phyloP scores from a whole-genome alignment of 1,140 invertebrate species.

The Zophobas atratus region DNA sequence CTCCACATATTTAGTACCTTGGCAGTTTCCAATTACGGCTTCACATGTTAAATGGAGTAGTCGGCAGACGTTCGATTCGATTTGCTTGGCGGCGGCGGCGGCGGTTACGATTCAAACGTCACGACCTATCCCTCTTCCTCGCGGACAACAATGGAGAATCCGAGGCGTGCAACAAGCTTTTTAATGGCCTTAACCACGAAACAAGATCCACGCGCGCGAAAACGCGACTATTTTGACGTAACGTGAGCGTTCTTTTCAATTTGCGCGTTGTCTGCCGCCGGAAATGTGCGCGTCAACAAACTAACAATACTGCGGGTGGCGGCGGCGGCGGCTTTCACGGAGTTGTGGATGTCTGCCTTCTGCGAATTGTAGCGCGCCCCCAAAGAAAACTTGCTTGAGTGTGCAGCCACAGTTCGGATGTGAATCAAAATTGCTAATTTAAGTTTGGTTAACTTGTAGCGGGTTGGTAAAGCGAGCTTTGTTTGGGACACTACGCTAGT shows the following conservation, averaged over 20 bases:
- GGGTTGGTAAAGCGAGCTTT: too few relatives aligned
- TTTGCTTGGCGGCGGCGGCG: slow-evolving; percentile 17
- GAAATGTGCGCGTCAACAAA: slow-evolving; percentile 34
- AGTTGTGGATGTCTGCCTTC: slow-evolving; percentile 23
- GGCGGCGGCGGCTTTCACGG: slow-evolving; percentile 36
- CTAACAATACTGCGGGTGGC: slow-evolving; percentile 29
- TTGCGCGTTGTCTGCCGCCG: slow-evolving; percentile 42
- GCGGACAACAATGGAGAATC: slow-evolving; percentile 11
- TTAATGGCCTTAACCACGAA: slow-evolving; percentile 32
- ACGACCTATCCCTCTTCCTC: not conserved
- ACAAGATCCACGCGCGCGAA: slow-evolving; percentile 46
- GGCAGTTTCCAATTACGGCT: slow-evolving; percentile 51
- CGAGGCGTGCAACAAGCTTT: slow-evolving; percentile 33
- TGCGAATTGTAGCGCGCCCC: not conserved
- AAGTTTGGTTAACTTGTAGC: too few relatives aligned
- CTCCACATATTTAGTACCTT: slow-evolving; percentile 50
- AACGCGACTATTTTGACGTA: slow-evolving; percentile 49
- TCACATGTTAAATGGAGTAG: slow-evolving; percentile 17
- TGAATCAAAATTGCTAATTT: too few relatives aligned
- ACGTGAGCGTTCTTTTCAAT: slow-evolving; percentile 51
- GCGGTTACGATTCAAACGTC: slow-evolving; percentile 19
- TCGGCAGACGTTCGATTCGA: slow-evolving; percentile 17
- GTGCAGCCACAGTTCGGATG: too few relatives aligned
- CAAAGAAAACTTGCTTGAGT: too few relatives aligned
- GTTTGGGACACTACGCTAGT: too few relatives aligned